phyloP scores from a whole-genome alignment of 2,888 invertebrate species.

The Lasioglossum malachurum region DNA sequence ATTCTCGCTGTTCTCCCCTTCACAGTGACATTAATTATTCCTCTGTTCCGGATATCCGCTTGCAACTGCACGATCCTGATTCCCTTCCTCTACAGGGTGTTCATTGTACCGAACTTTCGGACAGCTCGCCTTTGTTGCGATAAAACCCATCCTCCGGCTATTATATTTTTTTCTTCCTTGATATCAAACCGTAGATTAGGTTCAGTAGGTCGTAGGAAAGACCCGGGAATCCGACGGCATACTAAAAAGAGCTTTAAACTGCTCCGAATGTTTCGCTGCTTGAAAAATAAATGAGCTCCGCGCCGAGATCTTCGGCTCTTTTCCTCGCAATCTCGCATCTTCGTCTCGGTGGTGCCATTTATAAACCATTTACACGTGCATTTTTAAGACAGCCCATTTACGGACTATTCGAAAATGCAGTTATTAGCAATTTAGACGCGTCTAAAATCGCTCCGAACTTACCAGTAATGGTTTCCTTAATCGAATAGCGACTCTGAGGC shows the following conservation, averaged over 20 bases:
- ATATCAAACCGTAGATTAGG: background rate
- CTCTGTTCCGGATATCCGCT: constrained; percentile 5
- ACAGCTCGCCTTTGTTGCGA: background rate
- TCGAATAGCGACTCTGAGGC: too few relatives aligned
- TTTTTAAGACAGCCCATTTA: background rate
- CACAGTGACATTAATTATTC: constrained; percentile 35
- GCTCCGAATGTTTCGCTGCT: background rate
- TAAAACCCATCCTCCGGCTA: background rate
- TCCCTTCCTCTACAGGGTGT: background rate
- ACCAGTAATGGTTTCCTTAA: background rate
- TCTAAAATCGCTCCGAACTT: background rate
- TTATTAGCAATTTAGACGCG: background rate
- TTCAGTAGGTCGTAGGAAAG: background rate
- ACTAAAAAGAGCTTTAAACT: constrained; percentile 3
- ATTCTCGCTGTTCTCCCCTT: background rate
- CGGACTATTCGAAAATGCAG: background rate
- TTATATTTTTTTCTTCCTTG: background rate
- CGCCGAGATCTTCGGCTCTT: background rate
- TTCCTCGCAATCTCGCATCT: background rate
- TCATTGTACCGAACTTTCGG: constrained; percentile 8
- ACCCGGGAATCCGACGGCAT: background rate
- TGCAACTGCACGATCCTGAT: background rate
- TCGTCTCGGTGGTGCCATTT: background rate
- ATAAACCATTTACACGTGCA: background rate
- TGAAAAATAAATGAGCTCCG: background rate